phyloP scores from a whole-genome alignment of 2,888 invertebrate species.

The Ophion slaviceki region DNA sequence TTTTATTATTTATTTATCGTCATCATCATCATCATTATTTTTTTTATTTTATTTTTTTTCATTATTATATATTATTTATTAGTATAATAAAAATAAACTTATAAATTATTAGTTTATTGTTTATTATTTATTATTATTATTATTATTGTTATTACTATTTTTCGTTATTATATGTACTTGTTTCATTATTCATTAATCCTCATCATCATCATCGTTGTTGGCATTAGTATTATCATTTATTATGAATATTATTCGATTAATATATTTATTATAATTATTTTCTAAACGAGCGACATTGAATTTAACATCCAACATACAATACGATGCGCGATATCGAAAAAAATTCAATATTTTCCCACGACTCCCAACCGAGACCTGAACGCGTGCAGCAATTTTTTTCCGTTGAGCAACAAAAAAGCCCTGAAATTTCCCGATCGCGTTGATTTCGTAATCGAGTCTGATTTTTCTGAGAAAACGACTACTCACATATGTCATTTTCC shows the following conservation, averaged over 20 bases:
- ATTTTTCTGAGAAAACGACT: background rate
- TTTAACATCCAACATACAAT: background rate
- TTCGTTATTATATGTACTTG: too few relatives aligned
- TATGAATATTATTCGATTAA: background rate
- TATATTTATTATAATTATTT: background rate
- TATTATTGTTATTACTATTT: too few relatives aligned
- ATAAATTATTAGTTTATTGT: too few relatives aligned
- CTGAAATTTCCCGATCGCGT: background rate
- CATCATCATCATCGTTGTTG: too few relatives aligned
- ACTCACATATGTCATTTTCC: conserved; percentile 79
- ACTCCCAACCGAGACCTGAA: background rate
- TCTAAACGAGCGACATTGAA: background rate
- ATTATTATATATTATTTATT: too few relatives aligned
- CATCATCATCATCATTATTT: too few relatives aligned
- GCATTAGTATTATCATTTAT: background rate
- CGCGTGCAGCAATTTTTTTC: background rate
- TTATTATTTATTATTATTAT: too few relatives aligned
- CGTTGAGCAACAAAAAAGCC: background rate
- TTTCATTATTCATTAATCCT: too few relatives aligned
- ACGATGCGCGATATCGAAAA: background rate
- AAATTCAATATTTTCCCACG: background rate
- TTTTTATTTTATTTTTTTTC: too few relatives aligned
- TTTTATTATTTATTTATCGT: too few relatives aligned
- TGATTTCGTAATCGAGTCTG: background rate
- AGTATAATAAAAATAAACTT: too few relatives aligned